Evolutionary conservation across 2,113 vertebrate genomes (phyloP).

Genomic region (Periophthalmus modestus): DNA sequence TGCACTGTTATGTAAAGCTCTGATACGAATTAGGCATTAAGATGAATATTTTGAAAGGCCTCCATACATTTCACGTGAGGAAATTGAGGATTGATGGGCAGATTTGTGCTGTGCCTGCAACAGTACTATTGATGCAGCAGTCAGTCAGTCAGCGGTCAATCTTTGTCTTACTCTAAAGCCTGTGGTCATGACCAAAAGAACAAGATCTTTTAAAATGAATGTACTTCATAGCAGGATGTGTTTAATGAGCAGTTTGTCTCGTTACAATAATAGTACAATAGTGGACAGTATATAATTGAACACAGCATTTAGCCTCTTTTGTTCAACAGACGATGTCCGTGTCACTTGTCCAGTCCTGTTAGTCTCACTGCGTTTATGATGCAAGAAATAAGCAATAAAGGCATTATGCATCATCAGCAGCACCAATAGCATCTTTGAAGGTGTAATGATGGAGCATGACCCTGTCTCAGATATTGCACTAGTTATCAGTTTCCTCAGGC

Average conservation of each 20-base stretch:
- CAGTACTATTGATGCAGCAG: background rate
- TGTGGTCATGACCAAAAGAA: background rate
- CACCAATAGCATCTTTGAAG: conserved; percentile 8
- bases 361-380: conserved; percentile 19
- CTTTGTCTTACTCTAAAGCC: too few species aligned
- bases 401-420: conserved; percentile 11
- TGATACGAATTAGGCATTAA: background rate
- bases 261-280: background rate
- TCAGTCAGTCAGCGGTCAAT: background rate
- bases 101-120: background rate
- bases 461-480: conserved; percentile 4
- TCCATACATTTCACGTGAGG: background rate
- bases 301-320: background rate
- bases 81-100: too few species aligned
- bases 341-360: background rate
- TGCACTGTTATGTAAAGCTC: background rate
- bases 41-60: background rate
- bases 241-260: background rate
- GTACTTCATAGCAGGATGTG: background rate
- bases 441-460: conserved; percentile 4
- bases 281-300: background rate
- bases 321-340: background rate
- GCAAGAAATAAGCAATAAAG: conserved; percentile 17
- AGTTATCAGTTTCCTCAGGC: background rate
- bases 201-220: background rate